Conservation (phyloP, 2,113 vertebrate genomes). For the Parus major region DNA sequence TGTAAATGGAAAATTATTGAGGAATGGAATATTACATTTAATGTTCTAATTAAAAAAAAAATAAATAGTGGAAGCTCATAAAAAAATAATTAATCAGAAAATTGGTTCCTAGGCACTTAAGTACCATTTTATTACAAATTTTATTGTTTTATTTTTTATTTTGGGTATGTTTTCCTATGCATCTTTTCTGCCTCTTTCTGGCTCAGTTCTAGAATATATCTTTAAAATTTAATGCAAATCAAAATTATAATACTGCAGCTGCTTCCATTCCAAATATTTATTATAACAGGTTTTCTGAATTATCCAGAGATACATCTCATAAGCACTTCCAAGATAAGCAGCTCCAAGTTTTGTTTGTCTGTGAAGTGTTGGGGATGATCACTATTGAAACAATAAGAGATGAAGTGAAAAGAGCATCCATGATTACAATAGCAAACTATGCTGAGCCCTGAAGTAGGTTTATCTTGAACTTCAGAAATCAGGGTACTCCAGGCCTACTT, state of each 20-base stretch:
- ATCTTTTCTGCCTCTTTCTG: background rate
- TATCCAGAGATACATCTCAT: background rate
- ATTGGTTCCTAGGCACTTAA: background rate
- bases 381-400: background rate
- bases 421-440: background rate
- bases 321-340: background rate
- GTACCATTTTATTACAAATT: background rate
- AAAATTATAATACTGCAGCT: background rate
- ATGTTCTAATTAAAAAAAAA: background rate
- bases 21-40: background rate
- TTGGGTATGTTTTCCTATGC: background rate
- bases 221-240: background rate
- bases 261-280: background rate
- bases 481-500: background rate
- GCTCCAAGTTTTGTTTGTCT: background rate
- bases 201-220: background rate
- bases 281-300: background rate
- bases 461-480: background rate
- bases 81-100: background rate
- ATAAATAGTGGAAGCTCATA: background rate
- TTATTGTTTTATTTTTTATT: background rate
- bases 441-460: background rate
- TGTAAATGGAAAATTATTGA: background rate
- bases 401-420: background rate
- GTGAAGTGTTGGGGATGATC: background rate